Conservation (phyloP, 2,888 invertebrate species). For the Tryphoninae sp. region DNA sequence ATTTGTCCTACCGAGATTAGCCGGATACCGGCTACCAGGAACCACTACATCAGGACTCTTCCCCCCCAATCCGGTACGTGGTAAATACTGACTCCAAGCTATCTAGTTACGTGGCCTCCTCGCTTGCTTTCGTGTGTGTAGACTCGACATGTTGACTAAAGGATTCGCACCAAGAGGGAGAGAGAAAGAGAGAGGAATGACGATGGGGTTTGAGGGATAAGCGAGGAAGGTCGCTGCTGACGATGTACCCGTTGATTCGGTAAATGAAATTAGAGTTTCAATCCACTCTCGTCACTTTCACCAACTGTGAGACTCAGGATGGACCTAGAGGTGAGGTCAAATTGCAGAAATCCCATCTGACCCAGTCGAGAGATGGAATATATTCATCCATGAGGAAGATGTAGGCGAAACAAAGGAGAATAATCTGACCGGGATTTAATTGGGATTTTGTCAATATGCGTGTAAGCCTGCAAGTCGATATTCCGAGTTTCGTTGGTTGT, state of each 20-base stretch:
- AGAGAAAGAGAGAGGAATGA: constrained; percentile 52
- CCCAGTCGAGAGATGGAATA: constrained; percentile 32
- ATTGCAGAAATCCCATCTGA: constrained; percentile 37
- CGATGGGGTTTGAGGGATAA: constrained; percentile 43
- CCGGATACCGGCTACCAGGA: constrained; percentile 51
- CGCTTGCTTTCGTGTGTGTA: constrained; percentile 12
- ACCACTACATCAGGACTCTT: constrained; percentile 19
- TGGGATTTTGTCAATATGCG: background rate
- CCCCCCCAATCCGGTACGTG: constrained; percentile 40
- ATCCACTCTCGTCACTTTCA: constrained; percentile 43
- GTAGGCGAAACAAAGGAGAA: constrained; percentile 44
- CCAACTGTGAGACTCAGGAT: constrained; percentile 29
- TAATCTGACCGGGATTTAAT: constrained; percentile 37
- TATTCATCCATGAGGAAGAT: constrained; percentile 15
- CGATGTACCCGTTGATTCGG: constrained; percentile 58
- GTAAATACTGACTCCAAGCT: constrained; percentile 44
- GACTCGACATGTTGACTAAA: constrained; percentile 37
- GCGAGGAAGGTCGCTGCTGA: constrained; percentile 43
- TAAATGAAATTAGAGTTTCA: constrained; percentile 58
- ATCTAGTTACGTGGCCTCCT: constrained; percentile 24
- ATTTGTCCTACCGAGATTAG: constrained; percentile 67
- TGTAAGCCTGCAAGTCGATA: background rate
- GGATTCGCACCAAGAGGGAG: constrained; percentile 45
- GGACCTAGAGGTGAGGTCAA: constrained; percentile 2
- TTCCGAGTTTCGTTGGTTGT: background rate